Percentiles rank a stretch among this genome's conserved stretches.
Conservation (phyloP, 2,888 invertebrate genomes). For the Drosophila aldrichi region DNA sequence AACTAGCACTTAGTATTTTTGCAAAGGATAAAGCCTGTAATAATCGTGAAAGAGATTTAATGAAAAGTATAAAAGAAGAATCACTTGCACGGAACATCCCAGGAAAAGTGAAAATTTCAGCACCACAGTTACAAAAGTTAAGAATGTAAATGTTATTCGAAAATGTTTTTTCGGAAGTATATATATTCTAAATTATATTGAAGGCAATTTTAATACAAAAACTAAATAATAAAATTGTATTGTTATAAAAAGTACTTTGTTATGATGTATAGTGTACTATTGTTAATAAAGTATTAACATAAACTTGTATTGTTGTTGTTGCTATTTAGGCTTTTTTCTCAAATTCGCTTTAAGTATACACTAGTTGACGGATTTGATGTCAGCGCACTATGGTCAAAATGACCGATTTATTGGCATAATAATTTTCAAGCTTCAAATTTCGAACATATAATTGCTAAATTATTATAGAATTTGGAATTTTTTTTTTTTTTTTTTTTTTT, state of each 20-base stretch:
- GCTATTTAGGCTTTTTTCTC: too few species aligned
- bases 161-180: not conserved
- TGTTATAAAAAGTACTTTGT: not conserved
- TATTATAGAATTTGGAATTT: too few species aligned
- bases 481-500: too few species aligned
- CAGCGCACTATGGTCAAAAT: too few species aligned
- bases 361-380: too few species aligned
- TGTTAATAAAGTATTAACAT: too few species aligned
- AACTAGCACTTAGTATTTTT: constrained; percentile 95
- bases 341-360: too few species aligned
- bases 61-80: constrained; percentile 97
- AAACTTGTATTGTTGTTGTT: too few species aligned
- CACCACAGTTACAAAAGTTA: constrained; percentile 91
- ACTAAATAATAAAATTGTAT: not conserved
- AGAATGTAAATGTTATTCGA: constrained; percentile 86
- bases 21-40: constrained; percentile 91
- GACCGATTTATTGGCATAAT: too few species aligned
- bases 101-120: constrained; percentile 97
- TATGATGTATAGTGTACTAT: not conserved
- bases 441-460: too few species aligned
- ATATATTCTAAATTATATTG: not conserved
- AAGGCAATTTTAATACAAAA: not conserved
- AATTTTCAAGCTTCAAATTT: too few species aligned
- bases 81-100: constrained; percentile 97
- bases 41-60: constrained; percentile 93